Conservation (phyloP, 2,797 vertebrate genomes). For the Glossophaga mutica region DNA sequence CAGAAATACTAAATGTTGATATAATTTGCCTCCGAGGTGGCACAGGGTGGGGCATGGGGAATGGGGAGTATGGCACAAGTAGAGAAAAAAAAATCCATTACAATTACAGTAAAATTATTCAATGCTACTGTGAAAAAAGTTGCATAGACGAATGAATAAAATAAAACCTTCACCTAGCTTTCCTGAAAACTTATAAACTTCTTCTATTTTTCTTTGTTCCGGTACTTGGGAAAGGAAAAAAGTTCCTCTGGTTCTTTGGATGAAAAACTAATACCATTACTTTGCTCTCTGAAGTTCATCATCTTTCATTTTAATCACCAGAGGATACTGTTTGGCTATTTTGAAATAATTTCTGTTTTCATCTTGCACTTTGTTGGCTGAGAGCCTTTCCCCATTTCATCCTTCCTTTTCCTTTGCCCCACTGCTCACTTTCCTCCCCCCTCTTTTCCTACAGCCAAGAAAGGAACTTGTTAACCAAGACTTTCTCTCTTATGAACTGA, state of each 20-base stretch:
- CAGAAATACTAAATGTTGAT: conserved; percentile 65
- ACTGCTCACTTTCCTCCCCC: background rate
- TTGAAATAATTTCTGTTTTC: conserved; percentile 52
- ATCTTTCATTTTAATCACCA: conserved; percentile 53
- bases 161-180: background rate
- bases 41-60: background rate
- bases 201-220: conserved; percentile 14
- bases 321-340: conserved; percentile 38
- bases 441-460: background rate
- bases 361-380: conserved; percentile 11
- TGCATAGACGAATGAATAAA: conserved; percentile 43
- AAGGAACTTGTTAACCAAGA: background rate
- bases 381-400: background rate
- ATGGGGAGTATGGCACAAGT: background rate
- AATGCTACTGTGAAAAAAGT: conserved; percentile 9
- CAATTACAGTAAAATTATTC: conserved; percentile 43
- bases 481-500: background rate
- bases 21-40: conserved; percentile 56
- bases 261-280: conserved; percentile 41
- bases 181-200: conserved; percentile 35
- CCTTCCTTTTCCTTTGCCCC: background rate
- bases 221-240: background rate
- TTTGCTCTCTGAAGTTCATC: conserved; percentile 45
- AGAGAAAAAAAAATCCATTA: conserved; percentile 56
- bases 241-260: conserved; percentile 35